phyloP scores from a whole-genome alignment of 2,113 vertebrate species.

The Dendropsophus ebraccatus region DNA sequence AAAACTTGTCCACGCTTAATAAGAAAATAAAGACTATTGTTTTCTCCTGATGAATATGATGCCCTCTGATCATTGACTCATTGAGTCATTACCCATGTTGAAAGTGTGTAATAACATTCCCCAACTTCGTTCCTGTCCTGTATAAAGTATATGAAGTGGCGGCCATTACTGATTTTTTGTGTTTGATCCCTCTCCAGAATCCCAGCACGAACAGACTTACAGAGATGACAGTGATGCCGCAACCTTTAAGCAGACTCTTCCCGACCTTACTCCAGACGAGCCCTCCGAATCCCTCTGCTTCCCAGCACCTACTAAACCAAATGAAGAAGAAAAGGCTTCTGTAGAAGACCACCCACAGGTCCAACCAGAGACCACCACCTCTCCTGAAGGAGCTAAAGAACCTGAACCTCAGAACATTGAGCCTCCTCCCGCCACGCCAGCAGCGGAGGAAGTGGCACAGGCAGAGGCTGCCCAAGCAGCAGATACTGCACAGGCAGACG shows the following conservation, averaged over 20 bases:
- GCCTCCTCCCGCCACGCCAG: conserved; percentile 66
- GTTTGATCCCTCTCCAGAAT: conserved; percentile 71
- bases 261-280: conserved; percentile 92
- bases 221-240: conserved; percentile 89
- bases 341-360: conserved; percentile 64
- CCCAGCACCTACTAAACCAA: conserved; percentile 74
- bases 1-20: background rate
- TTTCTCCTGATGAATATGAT: background rate
- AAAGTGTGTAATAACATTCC: conserved; percentile 53
- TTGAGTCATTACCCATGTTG: background rate
- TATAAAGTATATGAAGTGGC: background rate
- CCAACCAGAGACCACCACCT: conserved; percentile 57
- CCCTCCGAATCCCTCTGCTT: conserved; percentile 84
- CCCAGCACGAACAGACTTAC: conserved; percentile 75
- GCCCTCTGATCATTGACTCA: background rate
- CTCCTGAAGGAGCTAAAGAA: conserved; percentile 70
- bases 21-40: background rate
- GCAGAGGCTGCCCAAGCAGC: conserved; percentile 68
- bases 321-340: conserved; percentile 67
- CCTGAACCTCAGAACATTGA: conserved; percentile 65
- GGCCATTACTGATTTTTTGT: background rate
- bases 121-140: background rate
- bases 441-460: conserved; percentile 74
- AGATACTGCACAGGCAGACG: conserved; percentile 79
- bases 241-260: conserved; percentile 92